phyloP scores from a whole-genome alignment of 2,797 vertebrate species.

The Iguana delicatissima region DNA sequence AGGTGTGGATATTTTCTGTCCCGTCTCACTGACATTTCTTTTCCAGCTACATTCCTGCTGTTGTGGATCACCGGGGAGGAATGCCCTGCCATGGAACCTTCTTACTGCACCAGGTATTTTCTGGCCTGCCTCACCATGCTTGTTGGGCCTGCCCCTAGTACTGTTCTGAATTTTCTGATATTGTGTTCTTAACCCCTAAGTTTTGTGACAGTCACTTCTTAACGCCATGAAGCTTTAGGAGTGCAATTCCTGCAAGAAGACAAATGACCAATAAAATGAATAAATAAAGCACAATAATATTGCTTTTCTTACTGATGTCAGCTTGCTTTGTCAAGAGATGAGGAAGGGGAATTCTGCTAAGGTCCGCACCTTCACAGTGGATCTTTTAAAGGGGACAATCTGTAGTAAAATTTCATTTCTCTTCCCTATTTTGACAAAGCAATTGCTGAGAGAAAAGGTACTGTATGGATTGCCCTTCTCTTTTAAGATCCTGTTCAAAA shows the following conservation, averaged over 20 bases:
- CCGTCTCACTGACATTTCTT: conserved; percentile 42
- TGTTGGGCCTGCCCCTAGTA: not conserved
- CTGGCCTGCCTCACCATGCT: not conserved
- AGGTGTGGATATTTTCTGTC: not conserved
- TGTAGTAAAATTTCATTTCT: not conserved
- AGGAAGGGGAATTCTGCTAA: not conserved
- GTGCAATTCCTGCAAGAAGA: not conserved
- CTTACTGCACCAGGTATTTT: conserved; percentile 93
- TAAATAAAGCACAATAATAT: not conserved
- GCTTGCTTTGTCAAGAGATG: not conserved
- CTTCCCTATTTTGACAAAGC: not conserved
- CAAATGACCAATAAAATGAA: not conserved
- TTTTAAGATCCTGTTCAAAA: not conserved
- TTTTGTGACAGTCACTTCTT: no score
- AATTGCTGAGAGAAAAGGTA: not conserved
- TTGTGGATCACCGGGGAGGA: conserved; percentile 95
- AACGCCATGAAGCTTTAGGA: no score
- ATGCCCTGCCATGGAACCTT: conserved; percentile 97
- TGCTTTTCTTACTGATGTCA: not conserved
- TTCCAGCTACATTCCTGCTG: conserved; percentile 93
- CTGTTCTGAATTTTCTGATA: not conserved
- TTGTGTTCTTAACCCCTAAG: no score
- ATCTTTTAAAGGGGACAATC: not conserved
- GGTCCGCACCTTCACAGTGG: not conserved
- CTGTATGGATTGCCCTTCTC: not conserved